phyloP scores from a whole-genome alignment of 2,797 vertebrate genomes.

The Xiphorhynchus erythropygius region DNA sequence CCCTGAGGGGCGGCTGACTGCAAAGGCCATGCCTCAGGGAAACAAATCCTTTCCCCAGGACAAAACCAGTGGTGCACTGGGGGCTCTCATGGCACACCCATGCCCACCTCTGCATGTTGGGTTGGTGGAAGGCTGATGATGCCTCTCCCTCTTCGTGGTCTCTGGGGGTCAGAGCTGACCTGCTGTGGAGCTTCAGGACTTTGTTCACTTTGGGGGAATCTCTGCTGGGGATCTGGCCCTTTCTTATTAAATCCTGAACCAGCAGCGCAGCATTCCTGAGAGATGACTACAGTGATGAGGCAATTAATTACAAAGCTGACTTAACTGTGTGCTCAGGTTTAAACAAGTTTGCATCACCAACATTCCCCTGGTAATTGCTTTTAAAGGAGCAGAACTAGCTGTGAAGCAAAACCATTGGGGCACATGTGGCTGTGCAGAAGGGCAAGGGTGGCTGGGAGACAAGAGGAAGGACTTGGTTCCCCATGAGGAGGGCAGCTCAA shows the following conservation, averaged over 20 bases:
- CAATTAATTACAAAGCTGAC: constrained; percentile 66
- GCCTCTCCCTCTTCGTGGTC: background rate
- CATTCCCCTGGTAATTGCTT: constrained; percentile 29
- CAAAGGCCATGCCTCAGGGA: background rate
- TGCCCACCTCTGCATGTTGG: rapidly evolving
- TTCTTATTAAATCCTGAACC: background rate
- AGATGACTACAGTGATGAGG: constrained; percentile 57
- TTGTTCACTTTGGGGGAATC: background rate
- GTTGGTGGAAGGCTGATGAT: rapidly evolving
- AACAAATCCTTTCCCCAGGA: background rate
- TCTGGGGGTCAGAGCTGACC: background rate
- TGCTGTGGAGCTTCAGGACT: background rate
- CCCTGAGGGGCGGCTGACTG: rapidly evolving
- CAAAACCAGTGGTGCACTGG: rapidly evolving
- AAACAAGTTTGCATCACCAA: constrained; percentile 67
- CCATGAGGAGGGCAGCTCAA: rapidly evolving
- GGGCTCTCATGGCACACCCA: rapidly evolving
- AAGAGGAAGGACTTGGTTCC: background rate
- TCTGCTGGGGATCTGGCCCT: background rate
- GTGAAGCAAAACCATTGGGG: background rate
- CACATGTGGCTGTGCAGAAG: background rate
- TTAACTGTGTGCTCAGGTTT: constrained; percentile 55
- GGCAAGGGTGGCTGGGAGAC: background rate
- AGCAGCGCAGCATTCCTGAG: constrained; percentile 51
- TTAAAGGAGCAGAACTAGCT: background rate